Evolutionary conservation across 2,113 vertebrate genomes (phyloP).

Genomic region (Engraulis encrasicolus): DNA sequence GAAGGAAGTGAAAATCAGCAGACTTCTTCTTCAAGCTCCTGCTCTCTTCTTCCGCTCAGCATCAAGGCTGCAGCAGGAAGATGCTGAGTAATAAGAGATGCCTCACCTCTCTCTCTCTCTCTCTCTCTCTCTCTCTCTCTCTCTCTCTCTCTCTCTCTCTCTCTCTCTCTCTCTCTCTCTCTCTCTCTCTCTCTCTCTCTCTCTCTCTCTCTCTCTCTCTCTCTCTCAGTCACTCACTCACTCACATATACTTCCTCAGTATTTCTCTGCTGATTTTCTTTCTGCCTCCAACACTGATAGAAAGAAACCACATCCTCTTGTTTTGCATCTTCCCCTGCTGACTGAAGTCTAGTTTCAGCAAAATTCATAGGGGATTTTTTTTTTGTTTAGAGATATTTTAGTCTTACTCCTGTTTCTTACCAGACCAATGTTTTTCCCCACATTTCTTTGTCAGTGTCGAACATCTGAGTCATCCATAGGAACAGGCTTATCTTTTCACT

Average conservation of each 20-base stretch:
- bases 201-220: too few species aligned
- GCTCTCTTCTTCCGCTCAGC: background rate
- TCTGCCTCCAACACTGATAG: too few species aligned
- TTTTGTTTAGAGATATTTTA: background rate
- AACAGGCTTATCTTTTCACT: too few species aligned
- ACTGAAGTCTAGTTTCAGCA: background rate
- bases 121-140: background rate
- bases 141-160: background rate
- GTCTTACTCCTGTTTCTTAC: background rate
- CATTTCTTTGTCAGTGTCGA: background rate
- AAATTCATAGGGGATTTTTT: background rate
- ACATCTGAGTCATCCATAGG: conserved; percentile 5
- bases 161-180: too few species aligned
- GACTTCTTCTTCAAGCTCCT: background rate
- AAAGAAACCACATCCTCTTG: background rate
- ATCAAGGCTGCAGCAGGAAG: background rate
- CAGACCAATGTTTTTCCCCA: background rate
- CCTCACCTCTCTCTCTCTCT: background rate
- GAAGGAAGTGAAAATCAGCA: background rate
- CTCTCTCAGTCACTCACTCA: too few species aligned
- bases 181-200: too few species aligned
- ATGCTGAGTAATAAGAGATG: background rate
- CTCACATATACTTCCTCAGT: too few species aligned
- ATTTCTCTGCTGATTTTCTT: too few species aligned
- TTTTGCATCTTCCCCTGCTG: background rate